Evolutionary conservation across 2,113 vertebrate species (phyloP).

Genomic region (Lophura nycthemera): DNA sequence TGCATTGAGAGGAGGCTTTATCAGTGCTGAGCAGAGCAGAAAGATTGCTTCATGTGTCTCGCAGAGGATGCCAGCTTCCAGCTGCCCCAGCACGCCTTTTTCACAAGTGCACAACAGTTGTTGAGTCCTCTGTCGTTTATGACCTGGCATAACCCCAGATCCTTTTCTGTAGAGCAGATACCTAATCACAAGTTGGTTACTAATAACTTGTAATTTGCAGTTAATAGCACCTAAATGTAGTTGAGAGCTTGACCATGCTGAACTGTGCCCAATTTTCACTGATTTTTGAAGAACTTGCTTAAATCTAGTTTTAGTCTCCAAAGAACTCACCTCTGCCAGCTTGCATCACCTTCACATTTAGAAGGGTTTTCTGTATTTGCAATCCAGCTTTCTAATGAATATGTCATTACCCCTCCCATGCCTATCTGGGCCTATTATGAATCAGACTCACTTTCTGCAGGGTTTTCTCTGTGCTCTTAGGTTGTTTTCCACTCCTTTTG

Average conservation of each 20-base stretch:
- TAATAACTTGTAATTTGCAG: background rate
- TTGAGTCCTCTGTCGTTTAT: background rate
- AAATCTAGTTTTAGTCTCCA: background rate
- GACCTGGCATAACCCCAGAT: background rate
- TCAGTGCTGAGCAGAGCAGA: background rate
- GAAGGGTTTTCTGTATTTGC: background rate
- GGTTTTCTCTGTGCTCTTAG: background rate
- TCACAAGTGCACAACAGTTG: background rate
- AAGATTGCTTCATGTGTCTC: background rate
- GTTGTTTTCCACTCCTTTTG: background rate
- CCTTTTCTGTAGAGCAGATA: rapidly evolving
- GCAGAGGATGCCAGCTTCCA: background rate
- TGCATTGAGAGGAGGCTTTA: background rate
- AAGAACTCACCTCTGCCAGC: background rate
- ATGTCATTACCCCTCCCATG: background rate
- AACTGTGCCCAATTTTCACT: background rate
- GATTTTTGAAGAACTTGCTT: background rate
- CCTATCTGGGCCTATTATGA: rapidly evolving
- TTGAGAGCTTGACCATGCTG: background rate
- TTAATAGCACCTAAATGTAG: background rate
- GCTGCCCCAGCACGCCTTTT: background rate
- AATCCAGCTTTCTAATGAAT: background rate
- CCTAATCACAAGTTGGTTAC: background rate
- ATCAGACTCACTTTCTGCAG: background rate
- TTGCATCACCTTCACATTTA: background rate